Percentiles rank a stretch among this genome's conserved stretches.
These are phyloP conservation scores for Thamnaconus septentrionalis DNA, from an alignment of 2,113 vertebrate genomes.

Conservation along the genomic window DNA sequence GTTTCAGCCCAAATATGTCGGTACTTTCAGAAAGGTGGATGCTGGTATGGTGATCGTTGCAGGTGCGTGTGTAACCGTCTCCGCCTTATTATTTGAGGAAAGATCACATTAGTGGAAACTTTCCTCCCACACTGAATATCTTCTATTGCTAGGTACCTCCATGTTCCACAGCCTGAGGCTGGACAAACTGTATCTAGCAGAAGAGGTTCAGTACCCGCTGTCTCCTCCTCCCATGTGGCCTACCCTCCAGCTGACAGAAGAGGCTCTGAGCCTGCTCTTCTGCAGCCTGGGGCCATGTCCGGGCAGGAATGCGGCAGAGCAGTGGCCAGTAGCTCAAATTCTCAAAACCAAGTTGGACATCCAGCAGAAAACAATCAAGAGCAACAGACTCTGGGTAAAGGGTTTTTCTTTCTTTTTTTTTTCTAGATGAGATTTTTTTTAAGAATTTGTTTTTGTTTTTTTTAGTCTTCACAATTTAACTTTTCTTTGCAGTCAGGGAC, in stretches of 20 bases:
- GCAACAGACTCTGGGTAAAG: slow-evolving; percentile 58
- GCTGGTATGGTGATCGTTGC: slow-evolving; percentile 82
- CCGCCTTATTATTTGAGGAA: not conserved
- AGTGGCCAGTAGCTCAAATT: not conserved
- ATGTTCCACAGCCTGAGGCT: slow-evolving; percentile 43
- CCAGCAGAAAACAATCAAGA: slow-evolving; percentile 33
- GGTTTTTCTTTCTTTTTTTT: not conserved
- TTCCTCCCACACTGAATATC: not conserved
- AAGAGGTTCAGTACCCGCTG: slow-evolving; percentile 26
- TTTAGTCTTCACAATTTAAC: no score
- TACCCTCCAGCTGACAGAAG: slow-evolving; percentile 17
- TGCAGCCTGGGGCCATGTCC: not conserved
- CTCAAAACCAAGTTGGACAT: slow-evolving; percentile 7
- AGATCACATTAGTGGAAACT: no score
- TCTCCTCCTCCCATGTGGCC: slow-evolving; percentile 37
- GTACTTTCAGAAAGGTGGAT: slow-evolving; percentile 83
- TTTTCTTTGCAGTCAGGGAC: no score
- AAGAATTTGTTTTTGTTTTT: no score
- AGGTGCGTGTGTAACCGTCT: slow-evolving; percentile 64
- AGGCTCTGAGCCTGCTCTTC: slow-evolving; percentile 63
- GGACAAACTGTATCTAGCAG: slow-evolving; percentile 15
- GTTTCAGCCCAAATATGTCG: slow-evolving; percentile 71
- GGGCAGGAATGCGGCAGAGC: slow-evolving; percentile 16
- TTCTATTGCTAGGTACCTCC: slow-evolving; percentile 73
- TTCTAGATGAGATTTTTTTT: slow-evolving; percentile 10